Evolutionary conservation across 2,888 invertebrate species (phyloP).

Genomic region (Prosopocoilus inquinatus): DNA sequence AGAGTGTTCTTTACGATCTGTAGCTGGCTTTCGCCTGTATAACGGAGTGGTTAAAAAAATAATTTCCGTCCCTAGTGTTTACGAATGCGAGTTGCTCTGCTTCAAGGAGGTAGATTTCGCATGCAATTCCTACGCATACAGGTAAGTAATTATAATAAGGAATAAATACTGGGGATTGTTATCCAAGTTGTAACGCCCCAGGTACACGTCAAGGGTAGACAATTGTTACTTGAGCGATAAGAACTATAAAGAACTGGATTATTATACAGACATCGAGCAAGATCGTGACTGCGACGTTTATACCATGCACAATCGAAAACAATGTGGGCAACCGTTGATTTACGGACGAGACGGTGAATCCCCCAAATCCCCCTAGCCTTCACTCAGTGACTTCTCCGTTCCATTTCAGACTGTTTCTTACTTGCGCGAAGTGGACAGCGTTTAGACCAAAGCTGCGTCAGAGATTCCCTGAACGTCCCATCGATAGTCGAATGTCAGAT

Average conservation of each 20-base stretch:
- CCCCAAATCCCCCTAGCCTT: neutral
- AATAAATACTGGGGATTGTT: no score
- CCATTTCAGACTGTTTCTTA: slow-evolving; percentile 74
- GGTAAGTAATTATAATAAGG: slow-evolving; percentile 52
- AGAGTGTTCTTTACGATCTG: slow-evolving; percentile 75
- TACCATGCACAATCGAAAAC: slow-evolving; percentile 63
- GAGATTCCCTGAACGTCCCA: slow-evolving; percentile 65
- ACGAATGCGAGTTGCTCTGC: slow-evolving; percentile 76
- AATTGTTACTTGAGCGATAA: slow-evolving; percentile 77
- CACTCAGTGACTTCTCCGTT: neutral
- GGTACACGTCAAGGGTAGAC: slow-evolving; percentile 61
- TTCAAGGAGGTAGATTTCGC: slow-evolving; percentile 67
- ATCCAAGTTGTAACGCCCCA: slow-evolving; percentile 23
- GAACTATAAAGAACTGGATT: slow-evolving; percentile 66
- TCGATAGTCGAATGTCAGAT: slow-evolving; percentile 78
- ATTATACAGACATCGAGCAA: slow-evolving; percentile 71
- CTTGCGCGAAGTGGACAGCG: slow-evolving; percentile 73
- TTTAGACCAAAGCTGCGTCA: slow-evolving; percentile 61
- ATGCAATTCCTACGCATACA: slow-evolving; percentile 76
- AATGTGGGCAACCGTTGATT: slow-evolving; percentile 50
- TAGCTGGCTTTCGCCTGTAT: slow-evolving; percentile 72
- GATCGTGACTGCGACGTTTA: slow-evolving; percentile 78
- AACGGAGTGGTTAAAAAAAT: slow-evolving; percentile 67
- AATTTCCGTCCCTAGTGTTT: slow-evolving; percentile 63
- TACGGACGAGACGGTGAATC: slow-evolving; percentile 52